These are phyloP conservation scores for Sphaeramia orbicularis DNA, from an alignment of 2,797 vertebrate genomes.

Conservation along the genomic window DNA sequence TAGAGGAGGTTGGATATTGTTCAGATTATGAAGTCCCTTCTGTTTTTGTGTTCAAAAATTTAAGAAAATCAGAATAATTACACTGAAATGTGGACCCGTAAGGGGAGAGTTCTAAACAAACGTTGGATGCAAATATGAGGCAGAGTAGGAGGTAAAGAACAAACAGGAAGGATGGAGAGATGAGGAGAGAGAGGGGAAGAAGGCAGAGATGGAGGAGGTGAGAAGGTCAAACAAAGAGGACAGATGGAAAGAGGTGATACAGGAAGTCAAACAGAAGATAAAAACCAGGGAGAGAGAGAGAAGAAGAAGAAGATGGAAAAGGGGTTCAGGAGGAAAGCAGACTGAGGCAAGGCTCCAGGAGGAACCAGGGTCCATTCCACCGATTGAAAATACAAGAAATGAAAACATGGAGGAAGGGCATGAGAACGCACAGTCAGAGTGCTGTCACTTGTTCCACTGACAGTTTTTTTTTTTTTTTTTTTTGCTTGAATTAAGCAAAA, in stretches of 20 bases:
- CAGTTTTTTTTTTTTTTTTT: no score
- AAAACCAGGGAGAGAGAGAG: slow-evolving; percentile 15
- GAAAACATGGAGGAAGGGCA: slow-evolving; percentile 1
- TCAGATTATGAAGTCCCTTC: not conserved
- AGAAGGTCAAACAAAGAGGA: slow-evolving; percentile 15
- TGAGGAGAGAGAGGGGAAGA: slow-evolving; percentile 7
- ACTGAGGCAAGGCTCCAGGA: slow-evolving; percentile 10
- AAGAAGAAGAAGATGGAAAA: slow-evolving; percentile 14
- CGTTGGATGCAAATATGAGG: slow-evolving; percentile 4
- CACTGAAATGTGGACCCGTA: slow-evolving; percentile 10
- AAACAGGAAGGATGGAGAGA: not conserved
- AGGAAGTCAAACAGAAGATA: slow-evolving; percentile 16
- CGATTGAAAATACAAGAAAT: slow-evolving; percentile 35
- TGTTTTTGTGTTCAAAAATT: no score
- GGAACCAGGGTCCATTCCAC: slow-evolving; percentile 21
- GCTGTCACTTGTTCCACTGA: no score
- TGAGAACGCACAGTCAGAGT: slow-evolving; percentile 6
- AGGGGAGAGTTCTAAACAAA: slow-evolving; percentile 33
- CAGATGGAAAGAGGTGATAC: slow-evolving; percentile 27
- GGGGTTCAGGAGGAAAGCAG: not conserved
- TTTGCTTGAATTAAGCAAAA: no score
- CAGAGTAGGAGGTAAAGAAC: not conserved
- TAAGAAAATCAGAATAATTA: slow-evolving; percentile 31
- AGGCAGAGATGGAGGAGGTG: slow-evolving; percentile 6
- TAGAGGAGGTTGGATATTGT: not conserved